These are phyloP conservation scores for Rhyacophila brunnea DNA, from an alignment of 1,140 invertebrate species.

Conservation along the genomic window DNA sequence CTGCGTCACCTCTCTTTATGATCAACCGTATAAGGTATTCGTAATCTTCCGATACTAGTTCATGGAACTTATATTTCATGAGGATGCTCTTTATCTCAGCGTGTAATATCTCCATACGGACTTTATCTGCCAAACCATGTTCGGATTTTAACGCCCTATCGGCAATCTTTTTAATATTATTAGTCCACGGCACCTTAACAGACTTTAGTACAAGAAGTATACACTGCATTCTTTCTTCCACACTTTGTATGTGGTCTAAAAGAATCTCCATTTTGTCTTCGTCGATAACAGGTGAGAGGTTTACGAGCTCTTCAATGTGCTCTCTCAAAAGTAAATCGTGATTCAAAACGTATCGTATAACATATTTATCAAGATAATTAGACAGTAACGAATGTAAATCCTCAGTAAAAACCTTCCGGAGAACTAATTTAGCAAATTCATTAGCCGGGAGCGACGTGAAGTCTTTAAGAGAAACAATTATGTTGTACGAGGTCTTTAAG, in stretches of 20 bases:
- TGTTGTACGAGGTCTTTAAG: slow-evolving; percentile 29
- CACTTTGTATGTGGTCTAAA: slow-evolving; percentile 25
- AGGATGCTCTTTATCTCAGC: slow-evolving; percentile 25
- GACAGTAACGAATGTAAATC: slow-evolving; percentile 22
- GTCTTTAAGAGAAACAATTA: slow-evolving; percentile 26
- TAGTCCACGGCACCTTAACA: slow-evolving; percentile 25
- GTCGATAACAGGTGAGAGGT: slow-evolving; percentile 21
- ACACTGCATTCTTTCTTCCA: slow-evolving; percentile 24
- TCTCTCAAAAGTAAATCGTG: slow-evolving; percentile 28
- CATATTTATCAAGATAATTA: slow-evolving; percentile 25
- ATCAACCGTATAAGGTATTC: slow-evolving; percentile 23
- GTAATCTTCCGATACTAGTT: slow-evolving; percentile 27
- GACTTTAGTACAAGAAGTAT: slow-evolving; percentile 26
- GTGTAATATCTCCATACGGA: slow-evolving; percentile 23
- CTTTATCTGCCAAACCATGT: slow-evolving; percentile 6
- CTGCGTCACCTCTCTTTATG: slow-evolving; percentile 19
- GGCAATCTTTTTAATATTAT: slow-evolving; percentile 19
- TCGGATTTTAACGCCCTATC: slow-evolving; percentile 3
- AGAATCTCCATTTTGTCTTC: slow-evolving; percentile 32
- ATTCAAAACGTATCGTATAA: slow-evolving; percentile 22
- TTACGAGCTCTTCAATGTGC: slow-evolving; percentile 30
- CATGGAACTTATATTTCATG: slow-evolving; percentile 32
- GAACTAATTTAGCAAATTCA: slow-evolving; percentile 26
- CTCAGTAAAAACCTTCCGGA: slow-evolving; percentile 30
- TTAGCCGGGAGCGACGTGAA: slow-evolving; percentile 17